Evolutionary conservation across 2,113 vertebrate species (phyloP).

Genomic region (Ciconia maguari): DNA sequence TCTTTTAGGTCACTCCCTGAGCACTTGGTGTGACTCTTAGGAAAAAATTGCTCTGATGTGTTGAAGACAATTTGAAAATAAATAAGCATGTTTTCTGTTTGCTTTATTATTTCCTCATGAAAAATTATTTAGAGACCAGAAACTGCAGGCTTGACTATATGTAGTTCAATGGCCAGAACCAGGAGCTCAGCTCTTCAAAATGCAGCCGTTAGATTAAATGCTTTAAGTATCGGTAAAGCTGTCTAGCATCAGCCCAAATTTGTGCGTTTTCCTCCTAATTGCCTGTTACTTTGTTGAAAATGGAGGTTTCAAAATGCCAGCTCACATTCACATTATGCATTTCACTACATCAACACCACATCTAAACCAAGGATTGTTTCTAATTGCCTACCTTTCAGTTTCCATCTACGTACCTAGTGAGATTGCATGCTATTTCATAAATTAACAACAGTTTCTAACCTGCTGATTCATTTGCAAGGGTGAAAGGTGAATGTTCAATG

Average conservation of each 20-base stretch:
- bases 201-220: background rate
- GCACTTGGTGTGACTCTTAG: background rate
- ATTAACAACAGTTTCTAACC: constrained; percentile 38
- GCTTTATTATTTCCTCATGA: background rate
- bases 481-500: constrained; percentile 54
- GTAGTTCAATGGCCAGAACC: background rate
- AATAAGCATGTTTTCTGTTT: background rate
- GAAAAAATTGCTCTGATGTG: background rate
- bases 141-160: background rate
- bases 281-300: background rate
- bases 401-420: background rate
- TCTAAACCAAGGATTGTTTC: background rate
- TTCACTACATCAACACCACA: background rate
- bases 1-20: background rate
- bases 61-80: background rate
- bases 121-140: background rate
- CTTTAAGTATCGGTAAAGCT: background rate
- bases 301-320: background rate
- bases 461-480: constrained; percentile 48
- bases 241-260: background rate
- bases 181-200: background rate
- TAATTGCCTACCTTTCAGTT: background rate
- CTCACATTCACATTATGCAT: background rate
- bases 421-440: constrained; percentile 7
- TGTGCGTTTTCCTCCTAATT: background rate